Evolutionary conservation across 2,113 vertebrate genomes (phyloP).

Genomic region (Bufo gargarizans): DNA sequence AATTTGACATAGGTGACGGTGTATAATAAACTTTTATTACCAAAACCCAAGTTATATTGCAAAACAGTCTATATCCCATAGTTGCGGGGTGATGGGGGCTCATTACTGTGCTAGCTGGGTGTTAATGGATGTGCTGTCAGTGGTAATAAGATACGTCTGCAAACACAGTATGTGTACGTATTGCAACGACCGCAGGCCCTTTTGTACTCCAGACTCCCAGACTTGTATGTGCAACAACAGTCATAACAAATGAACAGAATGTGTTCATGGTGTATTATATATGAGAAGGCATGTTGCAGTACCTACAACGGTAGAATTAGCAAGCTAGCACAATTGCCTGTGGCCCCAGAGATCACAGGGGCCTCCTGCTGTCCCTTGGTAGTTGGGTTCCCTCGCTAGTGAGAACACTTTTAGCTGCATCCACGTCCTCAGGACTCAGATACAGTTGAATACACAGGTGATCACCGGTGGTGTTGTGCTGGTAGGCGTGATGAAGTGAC

Average conservation of each 20-base stretch:
- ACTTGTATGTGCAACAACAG: constrained; percentile 1
- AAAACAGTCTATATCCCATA: background rate
- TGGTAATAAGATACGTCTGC: constrained; percentile 41
- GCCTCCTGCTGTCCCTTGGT: no score
- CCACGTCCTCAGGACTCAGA: no score
- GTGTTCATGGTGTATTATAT: background rate
- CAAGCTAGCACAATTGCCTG: no score
- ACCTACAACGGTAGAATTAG: background rate
- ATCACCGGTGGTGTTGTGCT: no score
- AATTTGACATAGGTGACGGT: background rate
- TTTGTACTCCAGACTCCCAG: constrained; percentile 22
- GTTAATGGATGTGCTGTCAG: constrained; percentile 31
- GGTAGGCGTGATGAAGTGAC: no score
- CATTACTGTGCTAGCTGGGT: background rate
- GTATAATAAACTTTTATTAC: constrained; percentile 1
- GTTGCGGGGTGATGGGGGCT: background rate
- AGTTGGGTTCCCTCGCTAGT: no score
- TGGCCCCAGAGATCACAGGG: no score
- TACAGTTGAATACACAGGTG: no score
- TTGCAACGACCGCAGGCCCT: background rate
- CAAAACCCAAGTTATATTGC: background rate
- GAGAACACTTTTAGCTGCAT: no score
- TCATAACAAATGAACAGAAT: background rate
- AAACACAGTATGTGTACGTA: background rate
- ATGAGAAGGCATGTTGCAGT: background rate